Base-by-base conservation (phyloP, 1,140 invertebrate species). In the Drosophila mojavensis region DNA sequence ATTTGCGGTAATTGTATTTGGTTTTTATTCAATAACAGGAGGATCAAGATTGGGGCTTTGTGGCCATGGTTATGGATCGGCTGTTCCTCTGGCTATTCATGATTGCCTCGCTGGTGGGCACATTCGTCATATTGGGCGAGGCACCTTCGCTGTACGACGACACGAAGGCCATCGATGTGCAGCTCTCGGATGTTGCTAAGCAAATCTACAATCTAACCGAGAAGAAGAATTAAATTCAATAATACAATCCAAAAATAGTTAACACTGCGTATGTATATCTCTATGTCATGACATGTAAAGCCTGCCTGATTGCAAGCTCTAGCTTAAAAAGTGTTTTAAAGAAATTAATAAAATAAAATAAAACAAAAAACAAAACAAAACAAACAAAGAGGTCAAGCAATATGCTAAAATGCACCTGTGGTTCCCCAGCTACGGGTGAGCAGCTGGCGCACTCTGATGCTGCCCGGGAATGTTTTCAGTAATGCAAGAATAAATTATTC, bases 31-130 rank as follows among this genome's bases (percentile, higher is more conserved):
- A 41, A 43, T 68, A 50, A 71, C 93, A 98, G 97, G 97, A 98
- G 92, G 97, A 98, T 93, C 97, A 98, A 94, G 99, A 99, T 92
- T 99, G 99, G 99, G 98, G 98, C 56, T 99, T 99, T 92, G 98
- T 99, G 4, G 98, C 99, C 15, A 99, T 99, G 98, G 98, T 99
- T 0, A 94, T 99, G 68, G 99, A 99, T 92, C 95, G 99, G 20
- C 94, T 99, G 1, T 99, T 99, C 91, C 95, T 99, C 0, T 99
- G 97, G 96, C 96, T 99, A 20, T 99, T 99, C 93, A 95, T 96
- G 53, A 97, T 98, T 70, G 96, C 97, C 2, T 98, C 98, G 13
- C 95, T 98, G 50, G 95, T 97, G 5, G 99, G 97, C 26, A 98
- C 97, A 0, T 95, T 97, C 64, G 94, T 95, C 4, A 98, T 98